Evolutionary conservation across 53 echinoderm and acorn worm genomes (phyloP), one percentile per base, ranked within the genome.

Genomic region (Stichopus horrens): DNA sequence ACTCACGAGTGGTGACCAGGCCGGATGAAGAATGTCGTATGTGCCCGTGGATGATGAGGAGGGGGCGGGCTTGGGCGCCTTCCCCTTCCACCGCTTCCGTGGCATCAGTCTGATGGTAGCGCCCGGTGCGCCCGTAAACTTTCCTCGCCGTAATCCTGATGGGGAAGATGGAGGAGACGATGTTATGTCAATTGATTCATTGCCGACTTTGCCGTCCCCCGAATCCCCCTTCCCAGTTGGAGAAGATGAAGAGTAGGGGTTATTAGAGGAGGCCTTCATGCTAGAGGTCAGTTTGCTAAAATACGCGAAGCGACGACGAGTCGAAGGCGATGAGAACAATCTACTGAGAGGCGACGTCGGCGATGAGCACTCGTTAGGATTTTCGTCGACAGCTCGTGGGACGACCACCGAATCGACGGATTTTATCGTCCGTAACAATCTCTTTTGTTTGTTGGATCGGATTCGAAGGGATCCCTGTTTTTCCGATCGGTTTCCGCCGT

Each of bases 71-170:
- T 87, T 87, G 74, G 18, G 6, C 67, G 85, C 85, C 85, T 87
- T 87, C 75, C 56, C 75, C 86, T 86, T 86, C 87, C 87, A 87
- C 23, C 74, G 87, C 75, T 87, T 87, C 74, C 87, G 74, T n/a
- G 87, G 87, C 87, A 87, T 87, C 55, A 87, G 87, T 87, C 87
- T 75, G 87, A 4, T 74, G 57, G 74, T 87, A 53, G 54, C 73
- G 9, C 87, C 52, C 8, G 87, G 75, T 55, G 87, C 52, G 9
- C 87, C 87, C 74, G 87, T 16, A 4, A 74, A 16, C 71, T 87
- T 87, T 13, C 74, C 87, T 74, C 74, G 54, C 21, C 74, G 54
- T 19, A 75, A 54, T 53, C 74, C 87, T 87, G 87, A 74, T 53
- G 87, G 87, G 19, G 87, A 75, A 75, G 87, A 87, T 73, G 87